Conservation (phyloP, 2,888 invertebrate species). For the Aspidiotus destructor region DNA sequence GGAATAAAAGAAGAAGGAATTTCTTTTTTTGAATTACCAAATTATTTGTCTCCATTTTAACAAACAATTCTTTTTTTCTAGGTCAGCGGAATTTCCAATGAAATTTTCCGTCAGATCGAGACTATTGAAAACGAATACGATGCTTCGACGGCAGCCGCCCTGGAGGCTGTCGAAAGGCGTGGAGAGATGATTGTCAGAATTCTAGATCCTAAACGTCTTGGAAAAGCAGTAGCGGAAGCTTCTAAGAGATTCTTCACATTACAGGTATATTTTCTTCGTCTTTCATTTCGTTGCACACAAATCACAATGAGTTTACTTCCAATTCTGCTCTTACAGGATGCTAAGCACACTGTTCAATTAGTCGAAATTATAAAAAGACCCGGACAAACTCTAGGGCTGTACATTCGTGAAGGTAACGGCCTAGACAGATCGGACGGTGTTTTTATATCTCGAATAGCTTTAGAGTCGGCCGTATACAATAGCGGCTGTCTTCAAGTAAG, state of each 20-base stretch:
- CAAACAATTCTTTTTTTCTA: constrained; percentile 44
- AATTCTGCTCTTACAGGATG: constrained; percentile 47
- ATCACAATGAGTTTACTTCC: neutral
- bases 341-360: constrained; percentile 71
- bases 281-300: neutral
- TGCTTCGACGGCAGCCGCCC: constrained; percentile 80
- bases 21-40: no score
- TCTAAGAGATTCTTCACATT: constrained; percentile 74
- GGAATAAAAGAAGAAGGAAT: no score
- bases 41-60: no score
- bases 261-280: constrained; percentile 49
- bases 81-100: constrained; percentile 92
- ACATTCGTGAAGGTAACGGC: constrained; percentile 98
- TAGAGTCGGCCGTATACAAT: constrained; percentile 93
- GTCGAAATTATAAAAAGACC: constrained; percentile 99
- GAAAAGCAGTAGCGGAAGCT: constrained; percentile 73
- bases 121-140: constrained; percentile 92
- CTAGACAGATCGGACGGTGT: constrained; percentile 89
- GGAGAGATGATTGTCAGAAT: constrained; percentile 93
- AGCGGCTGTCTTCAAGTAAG: constrained; percentile 82
- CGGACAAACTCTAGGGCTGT: constrained; percentile 93
- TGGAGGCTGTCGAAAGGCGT: constrained; percentile 78
- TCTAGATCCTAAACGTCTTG: constrained; percentile 77
- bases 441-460: constrained; percentile 91
- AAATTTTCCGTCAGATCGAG: constrained; percentile 95